A percentile compares a stretch with the other conserved stretches of the same genome.
phyloP scores from a whole-genome alignment of 2,888 invertebrate genomes.

The Disparrhopalites patrizii region DNA sequence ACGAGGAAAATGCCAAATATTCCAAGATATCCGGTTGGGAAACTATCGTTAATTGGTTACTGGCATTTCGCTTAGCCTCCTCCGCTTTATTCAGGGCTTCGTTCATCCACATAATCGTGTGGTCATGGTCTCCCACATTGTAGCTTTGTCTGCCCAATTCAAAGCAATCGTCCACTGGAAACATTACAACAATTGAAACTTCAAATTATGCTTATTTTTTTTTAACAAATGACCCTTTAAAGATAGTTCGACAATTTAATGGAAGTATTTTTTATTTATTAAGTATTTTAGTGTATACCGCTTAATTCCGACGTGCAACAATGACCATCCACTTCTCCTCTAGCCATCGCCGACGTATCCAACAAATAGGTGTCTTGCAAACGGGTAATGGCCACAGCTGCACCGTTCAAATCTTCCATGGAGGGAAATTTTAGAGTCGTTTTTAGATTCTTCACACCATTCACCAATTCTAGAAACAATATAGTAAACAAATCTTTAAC shows the following conservation, averaged over 20 bases:
- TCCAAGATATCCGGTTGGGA: conserved; percentile 81
- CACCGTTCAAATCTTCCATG: conserved; percentile 90
- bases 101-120: conserved; percentile 92
- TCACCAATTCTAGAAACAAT: conserved; percentile 64
- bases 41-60: conserved; percentile 52
- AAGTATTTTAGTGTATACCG: too few relatives aligned
- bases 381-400: conserved; percentile 87
- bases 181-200: too few relatives aligned
- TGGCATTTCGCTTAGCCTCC: conserved; percentile 57
- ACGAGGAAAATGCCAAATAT: conserved; percentile 91
- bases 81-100: conserved; percentile 75
- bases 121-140: conserved; percentile 85
- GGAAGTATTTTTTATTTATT: too few relatives aligned
- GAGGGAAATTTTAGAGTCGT: conserved; percentile 78
- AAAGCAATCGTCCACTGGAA: conserved; percentile 89
- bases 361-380: conserved; percentile 92
- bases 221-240: too few relatives aligned
- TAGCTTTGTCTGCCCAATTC: conserved; percentile 92
- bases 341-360: conserved; percentile 77
- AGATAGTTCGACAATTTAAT: too few relatives aligned
- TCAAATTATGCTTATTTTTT: too few relatives aligned
- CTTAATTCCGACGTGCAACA: conserved; percentile 27
- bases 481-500: too few relatives aligned
- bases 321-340: conserved; percentile 57
- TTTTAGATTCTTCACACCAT: conserved; percentile 71